A percentile compares a stretch with the other conserved stretches of the same genome.
Conservation (phyloP, 2,113 vertebrate genomes). For the Scomber scombrus region DNA sequence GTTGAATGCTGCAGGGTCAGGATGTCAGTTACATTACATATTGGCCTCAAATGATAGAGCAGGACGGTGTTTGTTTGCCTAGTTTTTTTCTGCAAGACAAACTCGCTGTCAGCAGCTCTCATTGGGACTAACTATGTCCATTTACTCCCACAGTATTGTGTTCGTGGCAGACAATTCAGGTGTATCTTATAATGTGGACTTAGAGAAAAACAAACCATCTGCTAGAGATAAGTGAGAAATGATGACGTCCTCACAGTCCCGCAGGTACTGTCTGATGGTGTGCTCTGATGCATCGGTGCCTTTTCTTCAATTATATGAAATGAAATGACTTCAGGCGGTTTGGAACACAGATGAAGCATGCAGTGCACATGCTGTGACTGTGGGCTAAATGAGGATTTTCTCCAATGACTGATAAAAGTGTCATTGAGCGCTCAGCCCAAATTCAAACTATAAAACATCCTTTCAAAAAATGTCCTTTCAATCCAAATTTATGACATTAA, state of each 20-base stretch:
- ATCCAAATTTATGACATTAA: background rate
- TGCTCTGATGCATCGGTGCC: background rate
- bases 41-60: too few relatives aligned
- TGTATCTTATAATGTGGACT: too few relatives aligned
- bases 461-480: background rate
- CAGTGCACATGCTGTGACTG: background rate
- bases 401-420: conserved; percentile 1
- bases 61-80: background rate
- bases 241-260: background rate
- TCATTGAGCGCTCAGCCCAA: background rate
- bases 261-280: background rate
- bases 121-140: too few relatives aligned
- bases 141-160: too few relatives aligned
- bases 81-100: background rate
- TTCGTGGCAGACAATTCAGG: background rate
- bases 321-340: background rate
- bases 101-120: background rate
- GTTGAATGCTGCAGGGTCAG: too few relatives aligned
- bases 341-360: background rate
- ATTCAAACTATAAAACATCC: background rate
- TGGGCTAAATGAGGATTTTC: conserved; percentile 17
- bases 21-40: too few relatives aligned
- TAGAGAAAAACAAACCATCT: background rate
- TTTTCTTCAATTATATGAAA: background rate
- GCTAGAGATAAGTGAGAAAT: background rate